Conservation (phyloP, 2,888 invertebrate species). For the Ormyrus pomaceus region DNA sequence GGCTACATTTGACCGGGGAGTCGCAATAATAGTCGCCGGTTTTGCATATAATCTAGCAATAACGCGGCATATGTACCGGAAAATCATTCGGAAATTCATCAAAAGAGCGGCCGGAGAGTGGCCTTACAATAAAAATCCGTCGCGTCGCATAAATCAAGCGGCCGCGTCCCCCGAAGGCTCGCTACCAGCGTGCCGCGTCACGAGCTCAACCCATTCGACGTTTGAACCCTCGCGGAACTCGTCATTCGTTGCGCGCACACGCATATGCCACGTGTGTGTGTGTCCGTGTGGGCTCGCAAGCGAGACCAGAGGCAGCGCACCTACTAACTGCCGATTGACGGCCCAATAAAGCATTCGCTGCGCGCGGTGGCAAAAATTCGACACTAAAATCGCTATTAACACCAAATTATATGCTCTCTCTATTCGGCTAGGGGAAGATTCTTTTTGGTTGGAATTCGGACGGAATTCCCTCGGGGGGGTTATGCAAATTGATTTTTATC, state of each 20-base stretch:
- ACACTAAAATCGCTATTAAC: slow-evolving; percentile 40
- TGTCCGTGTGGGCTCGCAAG: background rate
- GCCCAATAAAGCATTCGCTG: slow-evolving; percentile 50
- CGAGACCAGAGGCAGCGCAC: background rate
- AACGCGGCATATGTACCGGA: slow-evolving; percentile 52
- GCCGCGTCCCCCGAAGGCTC: slow-evolving; percentile 28
- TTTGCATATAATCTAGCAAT: slow-evolving; percentile 34
- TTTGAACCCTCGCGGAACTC: slow-evolving; percentile 15
- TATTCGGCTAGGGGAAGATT: no score
- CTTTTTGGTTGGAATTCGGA: no score
- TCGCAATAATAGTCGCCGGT: background rate
- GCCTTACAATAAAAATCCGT: slow-evolving; percentile 54
- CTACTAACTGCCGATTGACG: slow-evolving; percentile 51
- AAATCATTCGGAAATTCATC: slow-evolving; percentile 56
- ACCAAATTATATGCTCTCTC: slow-evolving; percentile 16
- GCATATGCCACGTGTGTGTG: slow-evolving; percentile 11
- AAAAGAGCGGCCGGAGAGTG: slow-evolving; percentile 28
- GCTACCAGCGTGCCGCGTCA: slow-evolving; percentile 2
- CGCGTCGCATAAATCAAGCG: slow-evolving; percentile 54
- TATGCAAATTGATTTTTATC: background rate
- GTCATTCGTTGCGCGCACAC: slow-evolving; percentile 1
- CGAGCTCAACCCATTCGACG: slow-evolving; percentile 41
- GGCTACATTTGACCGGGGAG: slow-evolving; percentile 15
- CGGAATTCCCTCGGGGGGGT: background rate
- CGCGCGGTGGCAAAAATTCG: slow-evolving; percentile 39